Conservation (phyloP, 2,888 invertebrate species). For the Drosophila melanosoma region DNA sequence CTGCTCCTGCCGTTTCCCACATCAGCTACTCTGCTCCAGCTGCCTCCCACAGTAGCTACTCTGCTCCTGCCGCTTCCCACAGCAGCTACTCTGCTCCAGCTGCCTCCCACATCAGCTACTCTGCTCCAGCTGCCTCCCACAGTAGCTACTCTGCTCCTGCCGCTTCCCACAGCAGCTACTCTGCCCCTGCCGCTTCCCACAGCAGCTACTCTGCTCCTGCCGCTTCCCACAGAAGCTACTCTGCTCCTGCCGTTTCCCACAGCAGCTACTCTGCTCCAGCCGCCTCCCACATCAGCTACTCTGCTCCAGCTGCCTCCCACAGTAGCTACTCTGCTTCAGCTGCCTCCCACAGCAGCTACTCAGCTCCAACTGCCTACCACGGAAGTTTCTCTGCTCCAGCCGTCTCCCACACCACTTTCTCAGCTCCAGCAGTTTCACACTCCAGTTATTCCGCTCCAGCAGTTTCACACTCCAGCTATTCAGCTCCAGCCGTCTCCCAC, state of each 20-base stretch:
- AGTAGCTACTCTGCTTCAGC: constrained; percentile 26
- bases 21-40: constrained; percentile 23
- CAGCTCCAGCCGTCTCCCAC: constrained; percentile 17
- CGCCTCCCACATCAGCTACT: constrained; percentile 10
- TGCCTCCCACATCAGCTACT: constrained; percentile 16
- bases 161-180: constrained; percentile 9
- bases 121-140: constrained; percentile 11
- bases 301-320: constrained; percentile 11
- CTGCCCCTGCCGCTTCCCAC: constrained; percentile 10
- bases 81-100: constrained; percentile 18
- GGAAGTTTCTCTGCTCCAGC: constrained; percentile 14
- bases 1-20: constrained; percentile 11
- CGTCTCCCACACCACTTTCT: background rate
- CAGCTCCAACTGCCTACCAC: background rate
- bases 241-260: constrained; percentile 7
- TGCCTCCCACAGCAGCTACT: background rate
- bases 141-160: constrained; percentile 34
- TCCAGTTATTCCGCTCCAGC: constrained; percentile 7
- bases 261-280: constrained; percentile 34
- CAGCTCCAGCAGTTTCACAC: constrained; percentile 15
- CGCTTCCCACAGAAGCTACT: background rate
- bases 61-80: constrained; percentile 23
- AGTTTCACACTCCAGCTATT: constrained; percentile 9
- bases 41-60: constrained; percentile 17
- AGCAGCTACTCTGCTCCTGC: constrained; percentile 26